Evolutionary conservation across 2,797 vertebrate genomes (phyloP), one percentile per base, ranked within the genome.

Genomic region (Argyrosomus regius): DNA sequence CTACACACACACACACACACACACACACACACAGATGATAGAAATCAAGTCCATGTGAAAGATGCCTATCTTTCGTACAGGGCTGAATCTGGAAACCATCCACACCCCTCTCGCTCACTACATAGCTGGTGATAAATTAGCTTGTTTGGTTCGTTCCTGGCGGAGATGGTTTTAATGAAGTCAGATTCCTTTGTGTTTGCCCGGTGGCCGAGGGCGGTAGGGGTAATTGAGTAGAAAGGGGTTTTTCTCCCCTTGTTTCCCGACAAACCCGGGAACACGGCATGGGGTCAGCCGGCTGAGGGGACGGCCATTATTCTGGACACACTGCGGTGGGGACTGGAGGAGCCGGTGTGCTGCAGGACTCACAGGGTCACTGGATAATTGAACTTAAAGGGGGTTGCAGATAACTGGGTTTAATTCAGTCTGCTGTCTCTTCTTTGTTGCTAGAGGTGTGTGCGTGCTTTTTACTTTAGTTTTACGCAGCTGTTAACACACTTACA

Each of bases 171-270:
- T 94, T 97, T 98, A 98, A 97, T 98, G 97, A 98, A 97, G 96
- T 96, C 92, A 92, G 96, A 97, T 95, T 79, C 89, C 94, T 96
- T 98, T 99, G 97, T 99, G 93, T 92, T 87, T 96, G 96, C 95
- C 96, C 91, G 87, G 90, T 95, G 96, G 96, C 95, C 75, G 91
- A 95, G 83, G 95, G 93, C 94, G 90, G 90, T 94, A 89, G 93
- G 96, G 96, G 96, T 98, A 97, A 99, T 98, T 97, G 97, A 96
- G 97, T 94, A 97, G 96, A 98, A 97, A 97, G 95, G 93, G 86
- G 81, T 91, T 93, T 93, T 91, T 94, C 93, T 95, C 90, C 93
- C 88, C 94, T 92, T 95, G 94, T 96, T 94, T 90, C 92, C 94
- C 93, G 83, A 96, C 96, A 96, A 95, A 89, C 88, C 86, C 94